These are phyloP conservation scores for Lepidochitona cinerea DNA, from an alignment of 2,888 invertebrate species.

Conservation along the genomic window DNA sequence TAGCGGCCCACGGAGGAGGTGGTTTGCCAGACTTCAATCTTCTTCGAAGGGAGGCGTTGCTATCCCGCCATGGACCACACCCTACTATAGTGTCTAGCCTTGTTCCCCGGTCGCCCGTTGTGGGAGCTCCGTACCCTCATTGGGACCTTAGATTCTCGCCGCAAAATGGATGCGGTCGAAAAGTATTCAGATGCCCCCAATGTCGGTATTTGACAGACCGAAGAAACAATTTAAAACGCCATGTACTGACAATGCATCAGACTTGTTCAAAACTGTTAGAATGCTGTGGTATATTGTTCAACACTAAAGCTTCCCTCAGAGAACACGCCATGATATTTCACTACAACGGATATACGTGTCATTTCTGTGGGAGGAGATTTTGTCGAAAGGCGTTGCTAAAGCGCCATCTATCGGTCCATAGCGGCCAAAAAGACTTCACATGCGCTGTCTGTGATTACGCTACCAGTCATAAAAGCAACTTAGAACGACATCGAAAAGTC, in stretches of 20 bases:
- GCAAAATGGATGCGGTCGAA: slow-evolving; percentile 44
- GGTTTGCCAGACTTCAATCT: not conserved
- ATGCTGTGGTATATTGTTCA: slow-evolving; percentile 71
- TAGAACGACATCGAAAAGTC: slow-evolving; percentile 71
- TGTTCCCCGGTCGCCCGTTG: not conserved
- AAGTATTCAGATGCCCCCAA: slow-evolving; percentile 64
- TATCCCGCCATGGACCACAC: not conserved
- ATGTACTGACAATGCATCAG: slow-evolving; percentile 72
- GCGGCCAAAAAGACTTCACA: slow-evolving; percentile 71
- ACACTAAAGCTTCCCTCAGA: slow-evolving; percentile 70
- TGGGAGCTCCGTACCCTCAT: not conserved
- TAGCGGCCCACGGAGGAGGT: not conserved
- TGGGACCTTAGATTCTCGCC: slow-evolving; percentile 10
- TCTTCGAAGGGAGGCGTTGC: not conserved
- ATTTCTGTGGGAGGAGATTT: slow-evolving; percentile 70
- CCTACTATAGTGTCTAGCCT: not conserved
- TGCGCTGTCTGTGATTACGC: slow-evolving; percentile 71
- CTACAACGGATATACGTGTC: slow-evolving; percentile 71
- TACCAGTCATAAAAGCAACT: slow-evolving; percentile 73
- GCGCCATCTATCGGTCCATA: slow-evolving; percentile 72
- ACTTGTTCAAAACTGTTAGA: slow-evolving; percentile 64
- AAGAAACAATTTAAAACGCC: slow-evolving; percentile 71
- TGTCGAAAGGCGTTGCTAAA: slow-evolving; percentile 72
- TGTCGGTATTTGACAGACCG: slow-evolving; percentile 70
- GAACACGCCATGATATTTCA: slow-evolving; percentile 71